Base-by-base conservation (phyloP, 2,797 vertebrate species). In the Cottoperca gobio region DNA sequence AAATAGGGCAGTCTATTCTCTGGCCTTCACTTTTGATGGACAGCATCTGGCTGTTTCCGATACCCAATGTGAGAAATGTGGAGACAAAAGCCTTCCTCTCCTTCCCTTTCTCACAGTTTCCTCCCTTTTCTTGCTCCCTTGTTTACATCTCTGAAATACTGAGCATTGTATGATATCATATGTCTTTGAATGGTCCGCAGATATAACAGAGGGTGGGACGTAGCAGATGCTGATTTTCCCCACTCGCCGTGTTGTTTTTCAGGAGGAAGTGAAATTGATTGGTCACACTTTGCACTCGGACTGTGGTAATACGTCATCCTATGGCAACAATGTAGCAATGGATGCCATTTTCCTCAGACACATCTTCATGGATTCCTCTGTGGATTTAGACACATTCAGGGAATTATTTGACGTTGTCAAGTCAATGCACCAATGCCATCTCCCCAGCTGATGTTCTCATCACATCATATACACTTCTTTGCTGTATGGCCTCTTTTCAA, bases 331-430 rank as follows among this genome's bases (percentile, higher is more conserved):
- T 78, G 76, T 57, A 68, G 81, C 40, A 74, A 67, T 42, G 66
- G 78, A 81, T 85, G 81, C 70, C 82, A 70, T 90, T 90, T 85
- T 88, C 82, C 83, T 84, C 75, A 69, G 76, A 85, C 76, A 88
- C 83, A 76, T 91, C 86, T 89, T 89, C 87, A 92, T 82, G 87
- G 91, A 93, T 94, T 93, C 88, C 88, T 82, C 37, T 64, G 73
- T 87, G 79, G 86, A 90, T 92, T 92, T 90, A 75, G 86, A 84
- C 86, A 86, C 85, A 89, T 93, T 91, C 91, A 67, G 78, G 52
- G 58, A 88, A 86, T 88, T 82, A 86, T 81, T 85, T 77, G 76
- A 71, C 72, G 43, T 79, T n/a, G 85, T 88, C 63, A 78, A 79
- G 78, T 88, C 67, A 79, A 45, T 69, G 79, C 58, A 70, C 50